Percentiles rank a stretch among this genome's conserved stretches.
These are phyloP conservation scores for Sus scrofa DNA, from an alignment of 2,113 vertebrate species.

Conservation along the genomic window DNA sequence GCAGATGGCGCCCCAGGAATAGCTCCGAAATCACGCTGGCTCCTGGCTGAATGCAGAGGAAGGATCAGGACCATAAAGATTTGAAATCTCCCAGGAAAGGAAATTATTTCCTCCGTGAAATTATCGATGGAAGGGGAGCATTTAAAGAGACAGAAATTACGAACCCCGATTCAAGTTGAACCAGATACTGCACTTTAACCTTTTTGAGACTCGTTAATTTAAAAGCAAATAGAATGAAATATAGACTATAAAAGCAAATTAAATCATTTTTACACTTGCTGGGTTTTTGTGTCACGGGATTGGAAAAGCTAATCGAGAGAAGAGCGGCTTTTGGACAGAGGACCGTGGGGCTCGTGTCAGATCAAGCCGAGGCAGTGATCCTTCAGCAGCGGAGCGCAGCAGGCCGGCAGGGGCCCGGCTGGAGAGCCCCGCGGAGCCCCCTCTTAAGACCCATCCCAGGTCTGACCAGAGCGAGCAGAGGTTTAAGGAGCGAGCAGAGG, in stretches of 20 bases:
- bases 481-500: no score
- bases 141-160: constrained; percentile 60
- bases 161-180: constrained; percentile 47
- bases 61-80: constrained; percentile 76
- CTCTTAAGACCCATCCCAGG: background rate
- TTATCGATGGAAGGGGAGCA: constrained; percentile 55
- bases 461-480: background rate
- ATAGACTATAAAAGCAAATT: constrained; percentile 51
- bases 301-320: background rate
- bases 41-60: constrained; percentile 69
- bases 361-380: background rate
- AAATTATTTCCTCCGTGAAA: constrained; percentile 78
- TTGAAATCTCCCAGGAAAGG: constrained; percentile 81
- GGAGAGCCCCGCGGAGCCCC: background rate
- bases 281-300: background rate
- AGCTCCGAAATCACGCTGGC: constrained; percentile 41
- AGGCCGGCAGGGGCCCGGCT: accelerated
- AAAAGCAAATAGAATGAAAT: constrained; percentile 71
- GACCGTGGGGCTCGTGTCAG: accelerated
- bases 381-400: background rate
- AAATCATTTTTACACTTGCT: constrained; percentile 69
- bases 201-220: constrained; percentile 66
- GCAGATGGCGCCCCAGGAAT: constrained; percentile 76
- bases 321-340: background rate
- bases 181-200: constrained; percentile 75